Conservation (phyloP, 2,888 invertebrate genomes). For the Conistra vaccinii region DNA sequence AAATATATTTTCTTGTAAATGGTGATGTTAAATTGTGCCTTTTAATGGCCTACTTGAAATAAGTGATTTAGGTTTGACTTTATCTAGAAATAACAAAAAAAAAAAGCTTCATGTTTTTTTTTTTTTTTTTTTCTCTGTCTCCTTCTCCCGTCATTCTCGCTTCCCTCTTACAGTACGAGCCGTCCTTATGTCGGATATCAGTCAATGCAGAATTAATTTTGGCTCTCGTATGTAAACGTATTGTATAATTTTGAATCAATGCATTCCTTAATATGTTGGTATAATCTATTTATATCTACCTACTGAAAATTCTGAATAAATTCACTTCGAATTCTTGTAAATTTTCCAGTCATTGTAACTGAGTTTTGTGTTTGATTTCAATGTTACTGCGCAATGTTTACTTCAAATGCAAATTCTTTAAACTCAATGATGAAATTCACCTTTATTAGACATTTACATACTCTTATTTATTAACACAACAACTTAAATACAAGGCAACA, state of each 20-base stretch:
- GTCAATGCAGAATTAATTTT: slow-evolving; percentile 38
- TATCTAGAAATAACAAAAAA: too few relatives aligned
- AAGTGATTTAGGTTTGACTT: too few relatives aligned
- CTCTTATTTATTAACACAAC: too few relatives aligned
- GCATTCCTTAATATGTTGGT: slow-evolving; percentile 30
- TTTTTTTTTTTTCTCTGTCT: too few relatives aligned
- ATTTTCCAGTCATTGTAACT: not conserved
- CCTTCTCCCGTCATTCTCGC: not conserved
- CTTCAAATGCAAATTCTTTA: not conserved
- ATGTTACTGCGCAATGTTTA: not conserved
- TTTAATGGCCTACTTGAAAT: too few relatives aligned
- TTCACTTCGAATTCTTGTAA: slow-evolving; percentile 8
- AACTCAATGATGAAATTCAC: not conserved
- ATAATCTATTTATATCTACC: slow-evolving; percentile 32
- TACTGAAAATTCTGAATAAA: slow-evolving; percentile 22
- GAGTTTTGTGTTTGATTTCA: not conserved
- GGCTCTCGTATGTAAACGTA: slow-evolving; percentile 16
- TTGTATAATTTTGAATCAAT: slow-evolving; percentile 47
- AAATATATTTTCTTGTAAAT: too few relatives aligned
- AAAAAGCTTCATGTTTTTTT: not conserved
- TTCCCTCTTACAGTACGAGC: slow-evolving; percentile 11
- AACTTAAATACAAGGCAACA: too few relatives aligned
- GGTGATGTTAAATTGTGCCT: too few relatives aligned
- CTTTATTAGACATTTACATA: not conserved
- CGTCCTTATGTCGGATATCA: slow-evolving; percentile 24